Evolutionary conservation across 2,113 vertebrate species (phyloP).

Genomic region (Poeciliopsis retropinna): DNA sequence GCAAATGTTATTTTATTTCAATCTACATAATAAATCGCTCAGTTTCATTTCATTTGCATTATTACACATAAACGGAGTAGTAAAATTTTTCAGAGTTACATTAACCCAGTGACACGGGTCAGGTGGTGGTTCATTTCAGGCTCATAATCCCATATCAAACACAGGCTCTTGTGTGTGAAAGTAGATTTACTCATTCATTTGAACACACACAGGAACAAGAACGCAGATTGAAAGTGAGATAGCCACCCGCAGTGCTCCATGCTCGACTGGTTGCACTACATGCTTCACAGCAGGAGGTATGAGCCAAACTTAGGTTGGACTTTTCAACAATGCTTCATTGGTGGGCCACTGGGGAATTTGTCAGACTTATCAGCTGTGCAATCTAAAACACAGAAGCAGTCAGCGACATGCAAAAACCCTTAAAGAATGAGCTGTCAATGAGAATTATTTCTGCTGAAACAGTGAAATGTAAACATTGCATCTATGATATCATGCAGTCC

Average conservation of each 20-base stretch:
- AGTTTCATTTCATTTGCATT: not conserved
- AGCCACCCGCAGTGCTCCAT: conserved; percentile 54
- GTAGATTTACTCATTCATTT: conserved; percentile 31
- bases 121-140: conserved; percentile 12
- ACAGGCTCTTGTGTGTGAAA: conserved; percentile 25
- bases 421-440: conserved; percentile 1
- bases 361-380: conserved; percentile 40
- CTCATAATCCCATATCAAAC: conserved; percentile 21
- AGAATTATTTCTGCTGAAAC: not conserved
- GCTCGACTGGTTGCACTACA: conserved; percentile 59
- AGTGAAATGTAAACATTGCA: conserved; percentile 8
- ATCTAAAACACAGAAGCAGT: conserved; percentile 35
- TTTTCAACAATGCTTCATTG: conserved; percentile 59
- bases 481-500: not conserved
- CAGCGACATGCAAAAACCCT: conserved; percentile 10
- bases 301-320: conserved; percentile 31
- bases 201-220: conserved; percentile 18
- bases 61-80: not conserved
- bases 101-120: not conserved
- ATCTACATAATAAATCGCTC: not conserved
- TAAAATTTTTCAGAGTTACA: not conserved
- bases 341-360: conserved; percentile 40
- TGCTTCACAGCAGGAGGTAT: conserved; percentile 60
- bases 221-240: conserved; percentile 57
- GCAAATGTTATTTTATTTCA: no score